Base-by-base conservation (phyloP, 1,140 invertebrate genomes). In the Drosophila pandora region DNA sequence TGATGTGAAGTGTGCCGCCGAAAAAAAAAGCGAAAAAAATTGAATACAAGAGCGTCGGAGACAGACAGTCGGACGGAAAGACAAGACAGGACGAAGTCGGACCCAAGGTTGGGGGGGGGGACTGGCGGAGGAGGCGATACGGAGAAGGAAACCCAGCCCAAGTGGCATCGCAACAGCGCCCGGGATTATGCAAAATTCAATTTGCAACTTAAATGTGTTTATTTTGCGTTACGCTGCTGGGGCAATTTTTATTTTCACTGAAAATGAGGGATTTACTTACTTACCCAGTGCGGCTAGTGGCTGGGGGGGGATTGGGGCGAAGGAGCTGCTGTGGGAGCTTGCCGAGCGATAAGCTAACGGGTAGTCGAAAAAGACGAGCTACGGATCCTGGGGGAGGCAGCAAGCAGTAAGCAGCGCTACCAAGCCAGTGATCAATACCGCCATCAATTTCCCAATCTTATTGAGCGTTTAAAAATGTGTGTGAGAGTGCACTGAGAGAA, bases 131-230 rank as follows among this genome's bases (percentile, higher is more conserved):
- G n/a, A 21, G 17, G 50, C 17, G 50, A 17, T 17, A 13, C 12
- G 25, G 41, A 17, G 13, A 28, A n/a, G 17, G 53, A 59, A 57
- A 48, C 30, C 41, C 62, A 39, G 28, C 25, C 64, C 67, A 69
- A 70, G 67, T 70, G 64, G 60, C 70, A 74, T 57, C 71, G 63
- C 82, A 43, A 59, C 72, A 45, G 70, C 83, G 68, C 50, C 63
- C 70, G 78, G 81, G 89, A 90, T 90, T 90, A 90, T 90, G 80
- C 74, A 81, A 85, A 90, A 90, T 90, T 90, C 89, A 90, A 90
- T 90, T 90, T 90, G 84, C 89, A 90, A 90, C 80, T 90, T 90
- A 85, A 90, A 90, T 90, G 89, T 90, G 89, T 90, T 90, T 90
- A 90, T 90, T 90, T 89, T 90, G 84, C 80, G 83, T 90, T 90